These are phyloP conservation scores for Pangasius krempfi DNA, from an alignment of 2,797 vertebrate genomes.

Conservation along the genomic window DNA sequence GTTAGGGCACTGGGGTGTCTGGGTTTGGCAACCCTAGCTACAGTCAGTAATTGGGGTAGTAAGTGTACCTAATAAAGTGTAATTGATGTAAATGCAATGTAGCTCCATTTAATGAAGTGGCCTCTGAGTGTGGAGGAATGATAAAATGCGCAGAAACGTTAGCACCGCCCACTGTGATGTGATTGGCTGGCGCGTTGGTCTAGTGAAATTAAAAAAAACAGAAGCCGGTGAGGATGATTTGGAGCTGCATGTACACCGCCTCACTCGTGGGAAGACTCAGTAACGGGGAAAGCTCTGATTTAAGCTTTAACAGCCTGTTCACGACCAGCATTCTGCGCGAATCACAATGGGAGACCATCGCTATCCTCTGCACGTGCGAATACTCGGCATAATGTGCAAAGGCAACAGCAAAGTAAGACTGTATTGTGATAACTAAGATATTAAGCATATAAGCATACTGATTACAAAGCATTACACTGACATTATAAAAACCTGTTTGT, in stretches of 20 bases:
- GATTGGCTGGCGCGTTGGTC: constrained; percentile 14
- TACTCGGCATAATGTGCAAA: constrained; percentile 70
- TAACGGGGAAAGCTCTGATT: background rate
- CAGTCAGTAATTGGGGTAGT: background rate
- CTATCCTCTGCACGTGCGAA: constrained; percentile 60
- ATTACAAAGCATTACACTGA: background rate
- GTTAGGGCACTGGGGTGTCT: background rate
- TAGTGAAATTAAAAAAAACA: background rate
- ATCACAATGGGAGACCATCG: constrained; percentile 64
- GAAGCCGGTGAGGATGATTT: background rate
- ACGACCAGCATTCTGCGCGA: background rate
- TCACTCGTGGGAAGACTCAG: background rate
- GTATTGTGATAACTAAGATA: too few species aligned
- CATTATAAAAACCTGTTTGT: background rate
- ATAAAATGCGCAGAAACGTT: background rate
- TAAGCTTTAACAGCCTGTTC: background rate
- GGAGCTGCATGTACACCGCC: background rate
- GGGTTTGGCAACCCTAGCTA: background rate
- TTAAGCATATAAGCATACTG: background rate
- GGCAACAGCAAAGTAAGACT: constrained; percentile 70
- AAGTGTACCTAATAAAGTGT: background rate
- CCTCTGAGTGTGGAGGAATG: background rate
- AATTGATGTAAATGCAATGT: background rate
- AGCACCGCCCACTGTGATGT: constrained; percentile 1
- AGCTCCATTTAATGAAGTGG: background rate